A percentile compares a stretch with the other conserved stretches of the same genome.
Conservation (phyloP, 2,113 vertebrate genomes). For the Phalacrocorax aristotelis region DNA sequence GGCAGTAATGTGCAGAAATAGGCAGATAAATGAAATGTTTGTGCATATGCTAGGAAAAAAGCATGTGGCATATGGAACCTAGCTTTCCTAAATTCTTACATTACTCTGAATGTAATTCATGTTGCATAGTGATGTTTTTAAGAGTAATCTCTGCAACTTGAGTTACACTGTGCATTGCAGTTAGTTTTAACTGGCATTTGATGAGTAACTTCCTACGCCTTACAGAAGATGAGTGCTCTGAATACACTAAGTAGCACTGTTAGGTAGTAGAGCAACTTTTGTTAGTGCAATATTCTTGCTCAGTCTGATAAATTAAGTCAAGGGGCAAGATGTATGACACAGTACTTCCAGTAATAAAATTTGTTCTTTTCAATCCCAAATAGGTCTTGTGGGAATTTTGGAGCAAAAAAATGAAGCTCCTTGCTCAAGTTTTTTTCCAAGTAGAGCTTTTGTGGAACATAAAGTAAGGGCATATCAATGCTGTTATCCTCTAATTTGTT, state of each 20-base stretch:
- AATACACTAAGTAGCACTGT: neutral
- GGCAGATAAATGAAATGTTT: neutral
- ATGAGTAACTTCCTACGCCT: neutral
- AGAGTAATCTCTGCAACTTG: neutral
- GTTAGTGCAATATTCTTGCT: neutral
- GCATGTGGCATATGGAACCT: neutral
- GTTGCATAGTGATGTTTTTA: neutral
- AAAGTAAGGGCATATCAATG: neutral
- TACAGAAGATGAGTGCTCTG: neutral
- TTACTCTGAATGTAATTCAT: neutral
- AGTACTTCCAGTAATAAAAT: neutral
- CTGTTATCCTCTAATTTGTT: neutral
- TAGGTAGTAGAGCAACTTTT: neutral
- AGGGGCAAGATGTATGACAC: neutral
- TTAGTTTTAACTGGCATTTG: neutral
- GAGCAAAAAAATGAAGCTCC: neutral
- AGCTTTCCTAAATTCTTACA: neutral
- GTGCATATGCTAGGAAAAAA: neutral
- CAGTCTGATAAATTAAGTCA: neutral
- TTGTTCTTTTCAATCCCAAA: neutral
- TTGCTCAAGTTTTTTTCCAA: neutral
- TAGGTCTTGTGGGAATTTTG: neutral
- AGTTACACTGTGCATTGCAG: neutral
- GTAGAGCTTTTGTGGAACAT: neutral
- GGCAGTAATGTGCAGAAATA: neutral